Percentiles rank a stretch among this genome's conserved stretches.
phyloP scores from a whole-genome alignment of 2,888 invertebrate genomes.

The Andrena bicolor region DNA sequence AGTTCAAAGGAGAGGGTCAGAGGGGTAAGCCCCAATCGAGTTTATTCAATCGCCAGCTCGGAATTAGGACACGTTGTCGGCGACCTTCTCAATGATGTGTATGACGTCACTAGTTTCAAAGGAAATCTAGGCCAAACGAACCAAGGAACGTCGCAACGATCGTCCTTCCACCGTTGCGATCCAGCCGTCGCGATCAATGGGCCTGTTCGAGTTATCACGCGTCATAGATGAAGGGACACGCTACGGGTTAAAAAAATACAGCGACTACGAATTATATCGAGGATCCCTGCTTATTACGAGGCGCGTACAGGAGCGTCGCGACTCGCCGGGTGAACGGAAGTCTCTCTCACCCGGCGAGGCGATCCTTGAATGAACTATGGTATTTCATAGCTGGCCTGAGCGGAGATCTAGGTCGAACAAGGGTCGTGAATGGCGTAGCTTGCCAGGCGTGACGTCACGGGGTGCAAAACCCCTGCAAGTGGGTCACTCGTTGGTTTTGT shows the following conservation, averaged over 20 bases:
- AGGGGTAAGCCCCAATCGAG: constrained; percentile 51
- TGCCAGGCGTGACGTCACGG: constrained; percentile 79
- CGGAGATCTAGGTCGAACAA: constrained; percentile 79
- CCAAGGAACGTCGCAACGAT: constrained; percentile 36
- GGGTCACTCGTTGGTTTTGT: constrained; percentile 79
- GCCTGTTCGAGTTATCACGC: too few species aligned
- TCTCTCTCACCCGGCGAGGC: neutral
- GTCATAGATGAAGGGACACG: too few species aligned
- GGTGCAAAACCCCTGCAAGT: constrained; percentile 81
- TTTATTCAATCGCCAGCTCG: constrained; percentile 73
- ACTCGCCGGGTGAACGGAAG: neutral
- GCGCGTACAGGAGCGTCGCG: too few species aligned
- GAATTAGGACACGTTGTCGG: constrained; percentile 81
- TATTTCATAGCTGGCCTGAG: constrained; percentile 77
- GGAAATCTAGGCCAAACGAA: constrained; percentile 79
- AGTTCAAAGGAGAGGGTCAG: neutral
- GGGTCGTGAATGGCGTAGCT: constrained; percentile 83
- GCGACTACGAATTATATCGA: too few species aligned
- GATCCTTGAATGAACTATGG: constrained; percentile 81
- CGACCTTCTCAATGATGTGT: constrained; percentile 82
- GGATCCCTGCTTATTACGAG: too few species aligned
- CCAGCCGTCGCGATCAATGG: neutral
- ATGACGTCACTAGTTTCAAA: constrained; percentile 80
- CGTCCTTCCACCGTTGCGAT: constrained; percentile 19
- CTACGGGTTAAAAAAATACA: too few species aligned